Evolutionary conservation across 2,888 invertebrate species (phyloP).

Genomic region (Amphipoea lucens): DNA sequence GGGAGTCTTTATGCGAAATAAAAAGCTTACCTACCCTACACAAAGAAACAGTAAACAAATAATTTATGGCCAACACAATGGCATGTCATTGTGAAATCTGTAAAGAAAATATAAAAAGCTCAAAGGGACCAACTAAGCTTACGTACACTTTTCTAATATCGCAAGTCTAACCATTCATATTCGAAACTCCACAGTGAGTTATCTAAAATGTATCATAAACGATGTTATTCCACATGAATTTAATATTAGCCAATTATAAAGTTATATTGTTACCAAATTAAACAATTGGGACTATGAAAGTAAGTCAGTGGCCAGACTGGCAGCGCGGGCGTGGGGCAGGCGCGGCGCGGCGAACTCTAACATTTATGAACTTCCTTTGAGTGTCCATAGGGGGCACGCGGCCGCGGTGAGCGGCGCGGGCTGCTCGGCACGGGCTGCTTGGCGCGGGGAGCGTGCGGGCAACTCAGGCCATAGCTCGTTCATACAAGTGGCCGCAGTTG

Average conservation of each 20-base stretch:
- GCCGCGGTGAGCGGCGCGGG: too few relatives aligned
- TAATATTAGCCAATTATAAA: slow-evolving; percentile 55
- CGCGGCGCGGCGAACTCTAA: too few relatives aligned
- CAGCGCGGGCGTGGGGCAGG: too few relatives aligned
- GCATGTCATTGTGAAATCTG: neutral
- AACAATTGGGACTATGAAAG: slow-evolving; percentile 18
- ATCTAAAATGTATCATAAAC: slow-evolving; percentile 39
- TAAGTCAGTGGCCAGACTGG: neutral
- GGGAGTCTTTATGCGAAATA: neutral
- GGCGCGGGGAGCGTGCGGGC: too few relatives aligned
- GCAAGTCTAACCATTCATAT: neutral
- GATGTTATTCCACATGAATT: slow-evolving; percentile 51
- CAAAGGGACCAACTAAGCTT: neutral
- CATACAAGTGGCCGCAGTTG: too few relatives aligned
- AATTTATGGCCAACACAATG: neutral
- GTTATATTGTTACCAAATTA: slow-evolving; percentile 53
- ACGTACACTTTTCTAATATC: neutral
- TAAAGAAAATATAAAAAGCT: slow-evolving; percentile 1
- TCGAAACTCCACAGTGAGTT: slow-evolving; percentile 31
- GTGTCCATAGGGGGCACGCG: too few relatives aligned
- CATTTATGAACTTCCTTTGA: too few relatives aligned
- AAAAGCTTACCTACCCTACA: neutral
- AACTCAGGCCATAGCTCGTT: too few relatives aligned
- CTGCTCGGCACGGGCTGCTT: too few relatives aligned
- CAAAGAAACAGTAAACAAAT: slow-evolving; percentile 10